Percentiles rank a stretch among this genome's conserved stretches.
These are phyloP conservation scores for Acanthurus lineatus DNA, from an alignment of 2,797 vertebrate species.

Conservation along the genomic window DNA sequence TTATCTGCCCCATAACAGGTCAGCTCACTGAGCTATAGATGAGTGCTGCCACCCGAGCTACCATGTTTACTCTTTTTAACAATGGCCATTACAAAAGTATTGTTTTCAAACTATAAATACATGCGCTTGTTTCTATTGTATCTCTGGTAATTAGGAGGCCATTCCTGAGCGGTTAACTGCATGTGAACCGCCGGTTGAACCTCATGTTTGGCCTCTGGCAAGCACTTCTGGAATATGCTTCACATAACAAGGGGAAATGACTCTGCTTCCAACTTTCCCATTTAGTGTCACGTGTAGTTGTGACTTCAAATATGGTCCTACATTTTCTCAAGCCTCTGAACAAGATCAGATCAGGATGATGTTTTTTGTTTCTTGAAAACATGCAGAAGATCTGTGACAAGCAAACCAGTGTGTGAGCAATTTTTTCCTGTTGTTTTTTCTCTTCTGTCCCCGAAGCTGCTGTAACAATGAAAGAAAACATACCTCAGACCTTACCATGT, in stretches of 20 bases:
- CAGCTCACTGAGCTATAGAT: not conserved
- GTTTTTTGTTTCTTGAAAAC: not conserved
- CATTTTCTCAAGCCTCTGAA: not conserved
- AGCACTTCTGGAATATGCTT: slow-evolving; percentile 44
- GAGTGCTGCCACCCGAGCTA: not conserved
- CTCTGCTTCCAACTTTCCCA: slow-evolving; percentile 21
- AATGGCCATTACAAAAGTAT: slow-evolving; percentile 32
- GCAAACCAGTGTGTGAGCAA: not conserved
- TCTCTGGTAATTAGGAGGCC: slow-evolving; percentile 51
- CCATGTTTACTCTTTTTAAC: slow-evolving; percentile 20
- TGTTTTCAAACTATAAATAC: slow-evolving; percentile 51
- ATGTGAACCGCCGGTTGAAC: slow-evolving; percentile 43
- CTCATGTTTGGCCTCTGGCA: slow-evolving; percentile 60
- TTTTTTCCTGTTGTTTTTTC: not conserved
- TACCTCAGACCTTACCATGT: not conserved
- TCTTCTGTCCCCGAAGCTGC: not conserved
- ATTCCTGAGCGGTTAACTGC: slow-evolving; percentile 39
- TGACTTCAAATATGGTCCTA: slow-evolving; percentile 4
- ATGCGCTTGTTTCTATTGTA: slow-evolving; percentile 46
- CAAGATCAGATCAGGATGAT: no score
- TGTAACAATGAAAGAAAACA: slow-evolving; percentile 8
- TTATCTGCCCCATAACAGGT: slow-evolving; percentile 17
- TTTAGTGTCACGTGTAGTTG: slow-evolving; percentile 5
- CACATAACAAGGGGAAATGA: slow-evolving; percentile 24
- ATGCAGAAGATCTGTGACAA: not conserved